Percentiles rank a stretch among this genome's conserved stretches.
These are phyloP conservation scores for Trissolcus japonicus DNA, from an alignment of 2,888 invertebrate genomes.

Conservation along the genomic window DNA sequence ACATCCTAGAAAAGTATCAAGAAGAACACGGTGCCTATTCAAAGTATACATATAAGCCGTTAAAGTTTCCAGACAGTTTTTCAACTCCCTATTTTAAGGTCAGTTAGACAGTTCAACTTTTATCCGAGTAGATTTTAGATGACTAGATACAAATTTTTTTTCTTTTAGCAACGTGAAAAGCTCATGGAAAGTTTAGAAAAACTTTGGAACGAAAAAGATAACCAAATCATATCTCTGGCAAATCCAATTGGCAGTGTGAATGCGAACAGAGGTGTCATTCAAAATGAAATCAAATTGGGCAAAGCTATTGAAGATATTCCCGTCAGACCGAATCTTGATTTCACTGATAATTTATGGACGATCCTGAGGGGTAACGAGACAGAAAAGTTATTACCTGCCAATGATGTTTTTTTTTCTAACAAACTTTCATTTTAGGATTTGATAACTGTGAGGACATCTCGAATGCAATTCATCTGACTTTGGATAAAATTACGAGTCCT, in stretches of 20 bases:
- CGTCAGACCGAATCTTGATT: slow-evolving; percentile 47
- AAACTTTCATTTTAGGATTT: slow-evolving; percentile 26
- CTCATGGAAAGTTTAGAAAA: slow-evolving; percentile 26
- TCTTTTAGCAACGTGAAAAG: slow-evolving; percentile 20
- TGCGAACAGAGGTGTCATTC: slow-evolving; percentile 10
- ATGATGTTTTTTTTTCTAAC: background rate
- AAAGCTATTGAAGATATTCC: slow-evolving; percentile 31
- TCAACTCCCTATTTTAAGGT: slow-evolving; percentile 26
- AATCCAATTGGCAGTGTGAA: slow-evolving; percentile 15
- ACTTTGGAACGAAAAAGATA: slow-evolving; percentile 34
- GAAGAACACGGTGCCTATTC: slow-evolving; percentile 22
- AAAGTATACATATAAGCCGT: slow-evolving; percentile 37
- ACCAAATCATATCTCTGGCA: slow-evolving; percentile 25
- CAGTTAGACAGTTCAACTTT: background rate
- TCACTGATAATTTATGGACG: slow-evolving; percentile 55
- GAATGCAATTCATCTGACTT: slow-evolving; percentile 34
- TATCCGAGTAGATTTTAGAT: background rate
- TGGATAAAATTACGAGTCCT: slow-evolving; percentile 25
- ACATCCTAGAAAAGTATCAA: slow-evolving; percentile 43
- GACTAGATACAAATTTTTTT: background rate
- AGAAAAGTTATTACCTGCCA: background rate
- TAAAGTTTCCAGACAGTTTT: slow-evolving; percentile 44
- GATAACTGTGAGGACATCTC: slow-evolving; percentile 30
- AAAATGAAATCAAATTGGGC: slow-evolving; percentile 28
- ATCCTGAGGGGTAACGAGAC: slow-evolving; percentile 42